Conservation (phyloP, 2,113 vertebrate species). For the Neodon shergylaensis region DNA sequence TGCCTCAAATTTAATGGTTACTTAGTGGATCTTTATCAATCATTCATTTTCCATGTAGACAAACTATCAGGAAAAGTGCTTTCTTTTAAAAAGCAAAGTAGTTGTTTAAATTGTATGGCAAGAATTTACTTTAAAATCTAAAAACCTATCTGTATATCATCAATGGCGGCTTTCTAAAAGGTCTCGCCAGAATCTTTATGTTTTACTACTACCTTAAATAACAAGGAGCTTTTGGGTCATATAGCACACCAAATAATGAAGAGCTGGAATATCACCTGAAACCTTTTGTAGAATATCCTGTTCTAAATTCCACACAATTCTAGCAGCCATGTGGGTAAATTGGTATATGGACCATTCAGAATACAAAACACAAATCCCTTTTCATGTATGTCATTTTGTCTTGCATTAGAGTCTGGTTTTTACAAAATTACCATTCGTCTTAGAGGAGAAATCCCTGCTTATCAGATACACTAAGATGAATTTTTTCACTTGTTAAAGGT, state of each 20-base stretch:
- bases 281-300: neutral
- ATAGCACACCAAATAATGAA: neutral
- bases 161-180: neutral
- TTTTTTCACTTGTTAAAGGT: neutral
- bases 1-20: neutral
- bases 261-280: neutral
- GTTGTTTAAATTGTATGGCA: neutral
- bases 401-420: neutral
- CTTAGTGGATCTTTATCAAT: neutral
- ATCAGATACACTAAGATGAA: neutral
- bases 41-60: neutral
- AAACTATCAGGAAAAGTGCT: neutral
- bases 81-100: neutral
- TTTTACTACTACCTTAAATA: neutral
- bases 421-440: too few species aligned
- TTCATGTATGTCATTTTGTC: neutral
- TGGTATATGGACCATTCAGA: neutral
- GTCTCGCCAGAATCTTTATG: neutral
- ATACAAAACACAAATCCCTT: neutral
- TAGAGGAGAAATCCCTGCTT: neutral
- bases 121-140: neutral
- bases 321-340: neutral
- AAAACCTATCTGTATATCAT: neutral
- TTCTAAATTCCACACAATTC: neutral
- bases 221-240: neutral